These are phyloP conservation scores for Anagrus nilaparvatae DNA, from an alignment of 1,140 invertebrate genomes.

Conservation along the genomic window DNA sequence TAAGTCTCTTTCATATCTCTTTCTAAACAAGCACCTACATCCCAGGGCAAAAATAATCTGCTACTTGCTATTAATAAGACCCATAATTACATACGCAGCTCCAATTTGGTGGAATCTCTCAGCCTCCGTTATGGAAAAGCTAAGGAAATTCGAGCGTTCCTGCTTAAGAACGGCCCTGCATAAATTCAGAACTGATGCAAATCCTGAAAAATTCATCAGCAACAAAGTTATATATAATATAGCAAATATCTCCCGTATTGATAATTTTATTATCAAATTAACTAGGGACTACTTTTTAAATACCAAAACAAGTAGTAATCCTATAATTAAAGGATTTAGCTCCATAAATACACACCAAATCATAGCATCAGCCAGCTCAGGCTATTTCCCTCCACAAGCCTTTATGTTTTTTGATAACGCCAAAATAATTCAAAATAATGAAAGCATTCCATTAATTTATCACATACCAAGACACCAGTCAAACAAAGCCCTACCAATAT, in stretches of 20 bases:
- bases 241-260: not conserved
- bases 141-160: conserved; percentile 6
- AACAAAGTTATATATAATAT: not conserved
- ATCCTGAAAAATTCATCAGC: not conserved
- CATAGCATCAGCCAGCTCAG: not conserved
- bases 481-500: no score
- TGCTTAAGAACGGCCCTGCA: conserved; percentile 7
- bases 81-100: conserved; percentile 9
- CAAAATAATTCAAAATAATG: not conserved
- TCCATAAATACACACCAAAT: not conserved
- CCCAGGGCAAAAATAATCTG: conserved; percentile 4
- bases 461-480: no score
- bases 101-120: conserved; percentile 14
- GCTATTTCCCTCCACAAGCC: conserved; percentile 1
- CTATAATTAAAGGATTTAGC: not conserved
- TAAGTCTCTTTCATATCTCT: not conserved
- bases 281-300: not conserved
- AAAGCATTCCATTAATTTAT: conserved; percentile 5
- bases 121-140: conserved; percentile 11
- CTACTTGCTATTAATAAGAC: conserved; percentile 10
- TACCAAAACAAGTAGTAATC: not conserved
- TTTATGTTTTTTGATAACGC: conserved; percentile 1
- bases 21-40: not conserved
- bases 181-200: not conserved
- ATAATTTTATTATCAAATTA: not conserved